Base-by-base conservation (phyloP, 37 sponge, comb jelly and placozoan genomes). In the Mnemiopsis leidyi region DNA sequence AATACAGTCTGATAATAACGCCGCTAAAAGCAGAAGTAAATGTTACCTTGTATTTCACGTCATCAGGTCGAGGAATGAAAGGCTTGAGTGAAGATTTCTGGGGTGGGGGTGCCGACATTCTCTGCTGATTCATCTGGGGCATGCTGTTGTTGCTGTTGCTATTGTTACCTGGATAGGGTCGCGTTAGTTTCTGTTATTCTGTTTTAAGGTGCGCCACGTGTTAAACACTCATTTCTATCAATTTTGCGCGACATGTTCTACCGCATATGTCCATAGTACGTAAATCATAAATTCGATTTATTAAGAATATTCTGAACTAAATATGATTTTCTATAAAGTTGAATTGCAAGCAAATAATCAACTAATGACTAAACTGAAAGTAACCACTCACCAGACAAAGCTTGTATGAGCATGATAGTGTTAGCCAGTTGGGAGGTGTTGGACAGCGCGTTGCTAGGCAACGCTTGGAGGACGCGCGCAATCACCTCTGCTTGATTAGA, bases 1-100 rank as follows among this genome's bases (percentile, higher is more conserved):
- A n/a, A n/a, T n/a, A n/a, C n/a, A n/a, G n/a, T n/a, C n/a, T n/a
- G n/a, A n/a, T n/a, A n/a, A n/a, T n/a, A n/a, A n/a, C n/a, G n/a
- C n/a, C n/a, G n/a, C n/a, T n/a, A n/a, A n/a, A n/a, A n/a, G n/a
- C n/a, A n/a, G n/a, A n/a, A n/a, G n/a, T n/a, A n/a, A n/a, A n/a
- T n/a, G n/a, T n/a, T n/a, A 79, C 82, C 82, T 79, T 79, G 82
- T 33, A 79, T 79, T 79, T 79, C 23, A 79, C 36, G 32, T 79
- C 82, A 35, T 79, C 82, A 23, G 82, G 82, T 79, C 82, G 33
- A 23, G 82, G 36, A 28, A 79, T 32, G 82, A 79, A 79, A 20
- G 82, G 36, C 21, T 35, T 31, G 36, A 79, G 82, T 5, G 23
- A 29, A 33, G 23, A 29, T 79, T 35, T 79, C 0, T 34, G 21